Conservation (phyloP, 2,797 vertebrate species). For the Schizopygopsis malacanthus region DNA sequence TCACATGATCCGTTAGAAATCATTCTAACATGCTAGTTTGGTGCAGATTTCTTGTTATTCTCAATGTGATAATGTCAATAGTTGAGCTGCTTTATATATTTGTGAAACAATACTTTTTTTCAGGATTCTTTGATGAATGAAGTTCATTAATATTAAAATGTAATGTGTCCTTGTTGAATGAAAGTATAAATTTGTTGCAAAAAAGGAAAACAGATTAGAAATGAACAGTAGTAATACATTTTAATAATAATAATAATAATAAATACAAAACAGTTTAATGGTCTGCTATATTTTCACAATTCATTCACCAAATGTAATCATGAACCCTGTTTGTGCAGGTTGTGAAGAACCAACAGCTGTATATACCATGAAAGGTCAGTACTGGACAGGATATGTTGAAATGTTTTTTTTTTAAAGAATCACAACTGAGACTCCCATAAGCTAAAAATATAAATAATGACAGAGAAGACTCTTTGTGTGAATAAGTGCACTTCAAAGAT, state of each 20-base stretch:
- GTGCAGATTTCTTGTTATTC: neutral
- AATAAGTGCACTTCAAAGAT: slow-evolving; percentile 7
- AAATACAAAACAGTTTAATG: neutral
- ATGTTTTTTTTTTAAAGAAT: neutral
- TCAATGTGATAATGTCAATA: neutral
- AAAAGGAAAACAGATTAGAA: too few species aligned
- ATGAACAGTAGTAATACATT: neutral
- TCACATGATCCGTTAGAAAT: neutral
- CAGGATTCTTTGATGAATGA: neutral
- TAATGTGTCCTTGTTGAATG: neutral
- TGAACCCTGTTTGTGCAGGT: neutral
- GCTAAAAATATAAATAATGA: slow-evolving; percentile 8
- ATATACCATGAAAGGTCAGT: slow-evolving; percentile 18
- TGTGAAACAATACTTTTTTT: neutral
- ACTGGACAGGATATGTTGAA: neutral
- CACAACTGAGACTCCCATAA: slow-evolving; percentile 1
- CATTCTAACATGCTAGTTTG: neutral
- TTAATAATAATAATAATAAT: neutral
- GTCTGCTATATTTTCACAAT: neutral
- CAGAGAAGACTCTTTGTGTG: slow-evolving; percentile 13
- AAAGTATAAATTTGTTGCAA: neutral
- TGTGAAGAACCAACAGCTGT: neutral
- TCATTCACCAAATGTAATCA: neutral
- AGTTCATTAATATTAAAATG: neutral
- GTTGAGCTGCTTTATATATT: neutral